Evolutionary conservation across 1,140 invertebrate genomes (phyloP), one percentile per base, ranked within the genome.

Genomic region (Lamellibrachia luymesi): DNA sequence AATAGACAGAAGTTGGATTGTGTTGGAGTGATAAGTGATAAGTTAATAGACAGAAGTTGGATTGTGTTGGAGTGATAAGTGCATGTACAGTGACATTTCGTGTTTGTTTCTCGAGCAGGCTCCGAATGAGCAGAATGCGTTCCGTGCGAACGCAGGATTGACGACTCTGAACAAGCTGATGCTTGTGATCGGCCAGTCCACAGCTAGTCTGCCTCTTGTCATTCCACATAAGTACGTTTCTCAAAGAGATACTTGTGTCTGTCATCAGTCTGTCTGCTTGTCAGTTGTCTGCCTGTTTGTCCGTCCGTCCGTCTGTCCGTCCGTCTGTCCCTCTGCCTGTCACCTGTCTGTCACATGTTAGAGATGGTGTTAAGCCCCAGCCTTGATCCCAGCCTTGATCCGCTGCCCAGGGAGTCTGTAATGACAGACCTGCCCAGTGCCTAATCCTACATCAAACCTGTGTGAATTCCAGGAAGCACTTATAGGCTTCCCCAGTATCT

Each of bases 61-160:
- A 56, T 6, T 56, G 52, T 56, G 52, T 56, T 56, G 38, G 38
- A 38, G 38, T 38, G 38, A 38, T 38, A 38, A 38, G 17, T 90
- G 89, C 89, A 50, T 91, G 27, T 38, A 7, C 7, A 91, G 0
- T 27, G 27, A n/a, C 91, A 91, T 7, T 49, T 51, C n/a, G 6
- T 51, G 56, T 93, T 38, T 93, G 51, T 25, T 93, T 50, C 50
- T 51, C 50, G 38, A 27, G 25, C 94, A 96, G 95, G 97, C 96
- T 94, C 93, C 95, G 4, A 94, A 95, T 52, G 97, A 97, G 95
- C 97, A 97, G 95, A 96, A 96, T 93, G 95, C 96, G 89, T 97
- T 97, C 94, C 96, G 96, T 93, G 95, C 96, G 38, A 94, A 97
- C 5, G 97, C 97, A 94, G 97, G 97, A 25, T 96, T 97, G 94